Conservation (phyloP, 2,113 vertebrate genomes). For the Chloropsis hardwickii region DNA sequence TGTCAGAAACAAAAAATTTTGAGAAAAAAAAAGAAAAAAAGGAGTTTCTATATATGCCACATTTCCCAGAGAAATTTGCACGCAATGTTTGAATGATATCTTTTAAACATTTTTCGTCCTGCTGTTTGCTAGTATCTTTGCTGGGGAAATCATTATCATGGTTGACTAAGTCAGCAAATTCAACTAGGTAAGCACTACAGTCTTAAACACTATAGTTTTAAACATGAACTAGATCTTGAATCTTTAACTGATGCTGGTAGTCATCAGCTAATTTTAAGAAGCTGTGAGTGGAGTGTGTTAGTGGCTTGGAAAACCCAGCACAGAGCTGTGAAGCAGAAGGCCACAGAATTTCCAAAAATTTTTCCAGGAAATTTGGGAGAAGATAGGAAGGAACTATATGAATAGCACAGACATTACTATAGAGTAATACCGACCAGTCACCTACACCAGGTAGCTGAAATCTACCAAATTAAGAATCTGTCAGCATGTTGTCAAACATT, state of each 20-base stretch:
- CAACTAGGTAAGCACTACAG: not conserved
- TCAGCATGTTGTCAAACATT: not conserved
- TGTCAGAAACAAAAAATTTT: not conserved
- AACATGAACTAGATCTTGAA: not conserved
- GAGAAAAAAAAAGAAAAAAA: not conserved
- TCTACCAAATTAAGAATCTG: not conserved
- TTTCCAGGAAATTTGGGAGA: not conserved
- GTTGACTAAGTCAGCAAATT: not conserved
- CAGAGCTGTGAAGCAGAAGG: not conserved
- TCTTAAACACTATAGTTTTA: not conserved
- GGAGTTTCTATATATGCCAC: not conserved
- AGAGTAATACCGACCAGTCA: not conserved
- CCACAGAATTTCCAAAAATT: not conserved
- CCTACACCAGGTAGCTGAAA: not conserved
- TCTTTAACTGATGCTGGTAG: not conserved
- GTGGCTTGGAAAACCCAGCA: not conserved
- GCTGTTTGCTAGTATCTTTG: not conserved
- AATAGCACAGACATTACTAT: fast-evolving
- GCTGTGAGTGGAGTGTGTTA: fast-evolving
- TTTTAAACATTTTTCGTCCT: not conserved
- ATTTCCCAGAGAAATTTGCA: not conserved
- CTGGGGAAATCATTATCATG: not conserved
- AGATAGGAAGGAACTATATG: not conserved
- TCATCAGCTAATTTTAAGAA: not conserved
- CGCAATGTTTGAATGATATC: not conserved